Percentiles rank a stretch among this genome's conserved stretches.
phyloP scores from a whole-genome alignment of 2,113 vertebrate species.

The Jacana jacana region DNA sequence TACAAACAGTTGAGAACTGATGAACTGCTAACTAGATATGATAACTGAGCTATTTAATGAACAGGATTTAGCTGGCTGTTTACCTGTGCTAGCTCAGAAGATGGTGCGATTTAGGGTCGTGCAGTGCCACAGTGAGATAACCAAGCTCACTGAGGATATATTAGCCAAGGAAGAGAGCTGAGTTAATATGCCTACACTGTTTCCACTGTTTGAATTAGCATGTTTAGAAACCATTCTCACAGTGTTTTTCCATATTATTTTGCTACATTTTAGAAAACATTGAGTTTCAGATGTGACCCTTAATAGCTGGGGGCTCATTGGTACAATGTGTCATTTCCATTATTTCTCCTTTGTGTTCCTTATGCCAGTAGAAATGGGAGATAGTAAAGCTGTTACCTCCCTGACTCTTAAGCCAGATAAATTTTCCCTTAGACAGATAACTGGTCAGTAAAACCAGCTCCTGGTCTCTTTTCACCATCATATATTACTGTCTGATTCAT shows the following conservation, averaged over 20 bases:
- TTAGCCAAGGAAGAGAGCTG: not conserved
- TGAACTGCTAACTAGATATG: conserved; percentile 37
- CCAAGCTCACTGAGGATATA: not conserved
- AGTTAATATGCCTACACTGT: not conserved
- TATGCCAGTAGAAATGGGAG: not conserved
- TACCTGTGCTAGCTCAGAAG: not conserved
- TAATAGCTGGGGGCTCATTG: not conserved
- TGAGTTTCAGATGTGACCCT: not conserved
- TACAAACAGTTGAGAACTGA: conserved; percentile 32
- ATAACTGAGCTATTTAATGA: conserved; percentile 32
- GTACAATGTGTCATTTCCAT: not conserved
- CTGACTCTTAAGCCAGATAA: not conserved
- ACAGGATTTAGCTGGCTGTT: not conserved
- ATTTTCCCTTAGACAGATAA: not conserved
- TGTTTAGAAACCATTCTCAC: not conserved
- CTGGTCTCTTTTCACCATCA: not conserved
- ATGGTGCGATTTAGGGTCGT: not conserved
- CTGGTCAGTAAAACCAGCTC: not conserved
- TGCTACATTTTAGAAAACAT: not conserved
- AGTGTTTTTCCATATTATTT: not conserved
- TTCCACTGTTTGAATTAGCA: not conserved
- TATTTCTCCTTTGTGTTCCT: not conserved
- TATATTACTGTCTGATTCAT: not conserved
- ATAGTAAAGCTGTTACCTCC: not conserved
- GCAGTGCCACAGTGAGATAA: not conserved